phyloP scores from a whole-genome alignment of 2,888 invertebrate species.

The Bursaphelenchus okinawaensis region DNA sequence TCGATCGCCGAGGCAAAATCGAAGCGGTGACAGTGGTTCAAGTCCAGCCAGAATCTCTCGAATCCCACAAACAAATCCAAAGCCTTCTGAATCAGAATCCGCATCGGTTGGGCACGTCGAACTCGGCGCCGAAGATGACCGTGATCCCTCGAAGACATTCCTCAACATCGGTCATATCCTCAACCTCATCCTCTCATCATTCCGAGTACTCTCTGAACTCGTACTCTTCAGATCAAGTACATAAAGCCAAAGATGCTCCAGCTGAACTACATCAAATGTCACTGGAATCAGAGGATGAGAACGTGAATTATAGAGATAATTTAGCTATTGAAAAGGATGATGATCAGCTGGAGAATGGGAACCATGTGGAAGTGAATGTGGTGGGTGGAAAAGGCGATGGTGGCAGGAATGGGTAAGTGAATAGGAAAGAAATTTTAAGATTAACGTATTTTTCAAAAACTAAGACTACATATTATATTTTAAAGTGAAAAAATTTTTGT shows the following conservation, averaged over 20 bases:
- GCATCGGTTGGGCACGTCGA: not conserved
- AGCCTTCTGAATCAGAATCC: not conserved
- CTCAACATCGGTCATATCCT: not conserved
- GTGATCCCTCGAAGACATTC: not conserved
- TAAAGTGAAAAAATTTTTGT: too few species aligned
- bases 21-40: not conserved
- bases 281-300: not conserved
- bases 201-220: not conserved
- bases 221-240: not conserved
- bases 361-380: not conserved
- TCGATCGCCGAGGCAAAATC: constrained; percentile 5
- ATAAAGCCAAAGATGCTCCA: not conserved
- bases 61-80: not conserved
- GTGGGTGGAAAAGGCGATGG: too few species aligned
- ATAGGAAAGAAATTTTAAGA: not conserved
- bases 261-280: not conserved
- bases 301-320: not conserved
- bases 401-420: not conserved
- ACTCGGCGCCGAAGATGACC: not conserved
- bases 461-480: too few species aligned
- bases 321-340: not conserved
- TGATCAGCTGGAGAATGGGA: not conserved
- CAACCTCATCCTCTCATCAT: not conserved
- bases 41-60: not conserved
- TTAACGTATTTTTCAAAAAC: too few species aligned